Conservation (phyloP, 2,888 invertebrate genomes). For the Amblyjoppa proteus region DNA sequence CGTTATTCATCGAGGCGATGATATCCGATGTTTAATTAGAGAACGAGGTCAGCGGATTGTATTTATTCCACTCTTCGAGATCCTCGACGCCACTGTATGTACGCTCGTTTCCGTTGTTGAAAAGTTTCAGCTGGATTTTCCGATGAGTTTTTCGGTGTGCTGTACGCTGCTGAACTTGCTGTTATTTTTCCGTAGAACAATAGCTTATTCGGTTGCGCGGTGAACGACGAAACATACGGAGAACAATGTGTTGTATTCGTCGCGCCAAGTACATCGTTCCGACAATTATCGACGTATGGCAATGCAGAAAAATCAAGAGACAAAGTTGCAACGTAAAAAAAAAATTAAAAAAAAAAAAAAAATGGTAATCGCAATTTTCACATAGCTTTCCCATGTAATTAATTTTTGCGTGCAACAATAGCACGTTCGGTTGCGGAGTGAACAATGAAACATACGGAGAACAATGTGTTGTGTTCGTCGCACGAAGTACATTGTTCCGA, state of each 20-base stretch:
- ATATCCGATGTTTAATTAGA: conserved; percentile 59
- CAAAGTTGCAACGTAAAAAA: too few relatives aligned
- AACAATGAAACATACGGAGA: conserved; percentile 3
- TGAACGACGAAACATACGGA: neutral
- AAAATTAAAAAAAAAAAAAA: too few relatives aligned
- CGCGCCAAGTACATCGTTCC: too few relatives aligned
- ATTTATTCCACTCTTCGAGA: conserved; percentile 44
- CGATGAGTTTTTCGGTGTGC: conserved; percentile 16
- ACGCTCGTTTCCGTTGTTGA: neutral
- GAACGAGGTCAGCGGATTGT: conserved; percentile 61
- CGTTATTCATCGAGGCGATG: conserved; percentile 58
- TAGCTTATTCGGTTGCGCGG: conserved; percentile 5
- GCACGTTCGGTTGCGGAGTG: conserved; percentile 3
- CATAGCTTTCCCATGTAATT: too few relatives aligned
- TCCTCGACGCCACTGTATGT: conserved; percentile 3
- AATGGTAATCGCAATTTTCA: too few relatives aligned
- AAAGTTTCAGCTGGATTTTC: conserved; percentile 11
- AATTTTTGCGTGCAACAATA: neutral
- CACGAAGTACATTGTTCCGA: too few relatives aligned
- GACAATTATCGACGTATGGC: too few relatives aligned
- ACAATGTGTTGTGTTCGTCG: neutral
- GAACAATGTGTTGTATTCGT: neutral
- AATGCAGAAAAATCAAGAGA: too few relatives aligned
- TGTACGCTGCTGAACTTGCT: neutral
- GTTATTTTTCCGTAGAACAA: neutral